Evolutionary conservation across 2,797 vertebrate species (phyloP).

Genomic region (Carduelis carduelis): DNA sequence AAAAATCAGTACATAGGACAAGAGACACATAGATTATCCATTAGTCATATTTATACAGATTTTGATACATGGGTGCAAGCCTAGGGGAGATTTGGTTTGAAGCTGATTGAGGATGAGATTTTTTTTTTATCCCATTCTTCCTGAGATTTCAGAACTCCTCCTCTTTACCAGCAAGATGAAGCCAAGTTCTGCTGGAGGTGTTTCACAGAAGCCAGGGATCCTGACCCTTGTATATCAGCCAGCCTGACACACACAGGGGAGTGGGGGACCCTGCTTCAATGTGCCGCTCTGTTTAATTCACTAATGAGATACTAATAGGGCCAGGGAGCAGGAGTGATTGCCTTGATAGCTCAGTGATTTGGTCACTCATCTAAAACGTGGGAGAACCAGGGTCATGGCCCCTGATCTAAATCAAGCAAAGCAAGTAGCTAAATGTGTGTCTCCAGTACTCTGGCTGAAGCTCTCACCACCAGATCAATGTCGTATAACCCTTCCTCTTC

Average conservation of each 20-base stretch:
- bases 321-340: constrained; percentile 28
- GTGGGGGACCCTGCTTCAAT: background rate
- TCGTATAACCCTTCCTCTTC: background rate
- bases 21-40: background rate
- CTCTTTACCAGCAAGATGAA: background rate
- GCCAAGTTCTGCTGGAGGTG: background rate
- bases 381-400: background rate
- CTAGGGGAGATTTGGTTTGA: background rate
- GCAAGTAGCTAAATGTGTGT: background rate
- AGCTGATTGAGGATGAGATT: background rate
- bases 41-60: background rate
- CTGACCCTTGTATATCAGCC: background rate
- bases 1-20: background rate
- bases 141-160: background rate
- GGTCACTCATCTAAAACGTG: background rate
- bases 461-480: background rate
- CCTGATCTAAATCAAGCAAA: constrained; percentile 22
- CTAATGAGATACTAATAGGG: constrained; percentile 37
- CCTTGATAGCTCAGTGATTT: constrained; percentile 37
- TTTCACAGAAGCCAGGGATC: background rate
- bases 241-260: background rate
- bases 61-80: background rate
- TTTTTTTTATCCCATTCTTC: background rate
- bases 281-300: background rate
- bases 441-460: background rate